Conservation (phyloP, 2,797 vertebrate species). For the Sternarchorhynchus goeldii region DNA sequence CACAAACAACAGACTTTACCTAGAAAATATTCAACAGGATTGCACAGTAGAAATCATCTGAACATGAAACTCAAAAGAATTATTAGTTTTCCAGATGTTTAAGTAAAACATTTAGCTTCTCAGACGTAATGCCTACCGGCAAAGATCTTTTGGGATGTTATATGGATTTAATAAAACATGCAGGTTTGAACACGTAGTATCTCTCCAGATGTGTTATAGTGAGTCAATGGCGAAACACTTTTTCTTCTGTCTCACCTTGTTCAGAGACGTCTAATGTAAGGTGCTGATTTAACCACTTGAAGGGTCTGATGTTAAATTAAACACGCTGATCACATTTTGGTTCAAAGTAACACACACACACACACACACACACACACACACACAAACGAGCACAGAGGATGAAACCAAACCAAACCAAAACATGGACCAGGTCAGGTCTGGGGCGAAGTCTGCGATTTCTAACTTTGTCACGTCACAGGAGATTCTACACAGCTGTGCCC, state of each 20-base stretch:
- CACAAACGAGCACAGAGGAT: no score
- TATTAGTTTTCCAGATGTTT: conserved; percentile 23
- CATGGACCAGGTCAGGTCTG: not conserved
- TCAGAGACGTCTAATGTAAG: not conserved
- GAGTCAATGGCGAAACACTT: not conserved
- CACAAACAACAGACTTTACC: conserved; percentile 22
- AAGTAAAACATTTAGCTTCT: not conserved
- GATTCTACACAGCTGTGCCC: not conserved
- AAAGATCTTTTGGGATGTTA: conserved; percentile 7
- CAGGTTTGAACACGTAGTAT: conserved; percentile 18
- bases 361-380: no score
- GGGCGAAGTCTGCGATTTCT: not conserved
- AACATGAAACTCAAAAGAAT: conserved; percentile 7
- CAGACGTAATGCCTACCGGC: conserved; percentile 28
- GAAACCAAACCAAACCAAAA: no score
- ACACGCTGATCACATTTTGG: not conserved
- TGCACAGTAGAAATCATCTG: not conserved
- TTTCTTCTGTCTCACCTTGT: not conserved
- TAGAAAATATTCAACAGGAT: conserved; percentile 15
- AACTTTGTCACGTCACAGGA: conserved; percentile 10
- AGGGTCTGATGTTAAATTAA: not conserved
- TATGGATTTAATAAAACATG: conserved; percentile 20
- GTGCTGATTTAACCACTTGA: not conserved
- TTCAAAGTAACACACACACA: not conserved
- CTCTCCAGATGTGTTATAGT: conserved; percentile 12